These are phyloP conservation scores for Pangasianodon gigas DNA, from an alignment of 2,113 vertebrate species.

Conservation along the genomic window DNA sequence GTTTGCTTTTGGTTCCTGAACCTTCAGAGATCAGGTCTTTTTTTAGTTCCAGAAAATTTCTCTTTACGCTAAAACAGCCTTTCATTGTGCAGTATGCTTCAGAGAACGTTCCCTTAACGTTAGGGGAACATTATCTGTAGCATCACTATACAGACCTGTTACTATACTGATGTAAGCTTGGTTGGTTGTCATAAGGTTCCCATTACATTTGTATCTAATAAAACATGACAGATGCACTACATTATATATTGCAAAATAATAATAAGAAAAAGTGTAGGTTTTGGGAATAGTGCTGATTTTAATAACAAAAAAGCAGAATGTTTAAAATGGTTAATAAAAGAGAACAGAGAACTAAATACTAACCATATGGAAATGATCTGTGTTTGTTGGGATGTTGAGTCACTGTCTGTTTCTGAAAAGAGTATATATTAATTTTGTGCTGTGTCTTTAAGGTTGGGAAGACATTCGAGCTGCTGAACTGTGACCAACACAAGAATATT, in stretches of 20 bases:
- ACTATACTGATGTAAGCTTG: background rate
- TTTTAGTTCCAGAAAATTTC: background rate
- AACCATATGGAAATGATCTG: background rate
- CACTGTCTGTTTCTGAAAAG: background rate
- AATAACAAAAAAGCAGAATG: background rate
- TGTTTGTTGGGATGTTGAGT: background rate
- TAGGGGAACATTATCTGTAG: background rate
- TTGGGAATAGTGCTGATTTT: background rate
- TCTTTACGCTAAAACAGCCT: background rate
- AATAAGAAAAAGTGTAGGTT: too few relatives aligned
- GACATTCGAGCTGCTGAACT: conserved; percentile 90
- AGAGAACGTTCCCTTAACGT: background rate
- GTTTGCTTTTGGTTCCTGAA: background rate
- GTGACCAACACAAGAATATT: conserved; percentile 89
- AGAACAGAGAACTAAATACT: background rate
- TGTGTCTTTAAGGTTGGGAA: conserved; percentile 82
- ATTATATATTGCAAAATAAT: background rate
- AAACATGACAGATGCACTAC: too few relatives aligned
- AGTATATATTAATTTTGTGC: background rate
- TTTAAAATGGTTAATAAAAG: background rate
- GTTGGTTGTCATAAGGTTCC: background rate
- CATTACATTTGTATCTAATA: background rate
- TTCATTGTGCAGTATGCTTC: background rate
- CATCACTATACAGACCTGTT: background rate
- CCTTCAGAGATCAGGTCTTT: background rate